These are phyloP conservation scores for Erebia palarica DNA, from an alignment of 2,888 invertebrate species.

Conservation along the genomic window DNA sequence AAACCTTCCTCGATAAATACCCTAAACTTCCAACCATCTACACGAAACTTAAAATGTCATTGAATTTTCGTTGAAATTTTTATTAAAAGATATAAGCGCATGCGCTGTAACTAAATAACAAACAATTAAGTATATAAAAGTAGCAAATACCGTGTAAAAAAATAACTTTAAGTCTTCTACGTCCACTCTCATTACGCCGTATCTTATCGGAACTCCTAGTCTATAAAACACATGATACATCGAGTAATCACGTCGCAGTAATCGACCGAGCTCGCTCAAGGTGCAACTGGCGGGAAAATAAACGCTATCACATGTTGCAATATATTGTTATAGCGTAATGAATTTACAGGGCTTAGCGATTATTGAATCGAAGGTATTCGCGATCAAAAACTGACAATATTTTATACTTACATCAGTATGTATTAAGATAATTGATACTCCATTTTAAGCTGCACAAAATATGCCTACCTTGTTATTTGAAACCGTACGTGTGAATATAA, in stretches of 20 bases:
- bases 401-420: background rate
- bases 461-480: too few species aligned
- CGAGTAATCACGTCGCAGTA: constrained; percentile 24
- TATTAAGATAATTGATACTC: background rate
- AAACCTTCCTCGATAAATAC: too few species aligned
- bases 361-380: constrained; percentile 64
- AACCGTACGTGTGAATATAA: too few species aligned
- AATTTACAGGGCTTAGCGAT: constrained; percentile 74
- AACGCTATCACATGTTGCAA: constrained; percentile 36
- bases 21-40: too few species aligned
- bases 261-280: constrained; percentile 22
- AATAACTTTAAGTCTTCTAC: background rate
- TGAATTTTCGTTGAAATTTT: too few species aligned
- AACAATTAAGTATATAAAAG: too few species aligned
- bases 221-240: constrained; percentile 31
- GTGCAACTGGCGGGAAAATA: constrained; percentile 30
- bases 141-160: background rate
- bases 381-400: background rate
- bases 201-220: constrained; percentile 20
- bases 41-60: too few species aligned
- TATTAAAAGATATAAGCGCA: too few species aligned
- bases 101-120: too few species aligned
- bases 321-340: constrained; percentile 51
- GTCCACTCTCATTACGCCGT: constrained; percentile 1
- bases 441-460: too few species aligned